Conservation (phyloP, 2,888 invertebrate genomes). For the Argyra leucocephala region DNA sequence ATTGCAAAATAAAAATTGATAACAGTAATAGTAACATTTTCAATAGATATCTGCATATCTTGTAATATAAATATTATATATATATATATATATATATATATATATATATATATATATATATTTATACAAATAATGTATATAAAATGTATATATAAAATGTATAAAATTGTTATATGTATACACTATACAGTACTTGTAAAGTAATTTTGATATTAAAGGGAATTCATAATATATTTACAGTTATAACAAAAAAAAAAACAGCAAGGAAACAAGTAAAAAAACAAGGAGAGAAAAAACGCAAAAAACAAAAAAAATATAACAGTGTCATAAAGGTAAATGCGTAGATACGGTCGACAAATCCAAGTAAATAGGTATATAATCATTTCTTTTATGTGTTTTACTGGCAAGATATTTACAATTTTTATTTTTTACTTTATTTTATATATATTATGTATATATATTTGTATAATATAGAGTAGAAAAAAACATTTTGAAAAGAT, state of each 20-base stretch:
- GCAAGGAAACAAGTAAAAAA: too few species aligned
- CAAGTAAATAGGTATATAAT: conserved; percentile 8
- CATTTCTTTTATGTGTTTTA: neutral
- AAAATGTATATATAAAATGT: too few species aligned
- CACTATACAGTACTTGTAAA: neutral
- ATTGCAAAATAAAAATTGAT: neutral
- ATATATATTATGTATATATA: too few species aligned
- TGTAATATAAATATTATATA: too few species aligned
- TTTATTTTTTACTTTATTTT: too few species aligned
- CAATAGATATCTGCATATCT: neutral
- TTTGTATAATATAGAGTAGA: too few species aligned
- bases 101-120: too few species aligned
- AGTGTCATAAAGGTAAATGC: conserved; percentile 8
- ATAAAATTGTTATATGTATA: too few species aligned
- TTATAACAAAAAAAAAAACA: too few species aligned
- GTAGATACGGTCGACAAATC: conserved; percentile 10
- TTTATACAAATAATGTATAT: too few species aligned
- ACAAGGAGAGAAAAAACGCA: neutral
- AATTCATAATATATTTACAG: neutral
- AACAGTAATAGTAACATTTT: neutral
- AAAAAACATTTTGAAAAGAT: too few species aligned
- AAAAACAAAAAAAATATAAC: neutral
- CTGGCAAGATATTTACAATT: neutral
- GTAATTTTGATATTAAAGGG: neutral
- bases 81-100: too few species aligned